Percentiles rank a stretch among this genome's conserved stretches.
Conservation (phyloP, 92 coral and sea anemone genomes). For the Umimayanthus chanpuru region DNA sequence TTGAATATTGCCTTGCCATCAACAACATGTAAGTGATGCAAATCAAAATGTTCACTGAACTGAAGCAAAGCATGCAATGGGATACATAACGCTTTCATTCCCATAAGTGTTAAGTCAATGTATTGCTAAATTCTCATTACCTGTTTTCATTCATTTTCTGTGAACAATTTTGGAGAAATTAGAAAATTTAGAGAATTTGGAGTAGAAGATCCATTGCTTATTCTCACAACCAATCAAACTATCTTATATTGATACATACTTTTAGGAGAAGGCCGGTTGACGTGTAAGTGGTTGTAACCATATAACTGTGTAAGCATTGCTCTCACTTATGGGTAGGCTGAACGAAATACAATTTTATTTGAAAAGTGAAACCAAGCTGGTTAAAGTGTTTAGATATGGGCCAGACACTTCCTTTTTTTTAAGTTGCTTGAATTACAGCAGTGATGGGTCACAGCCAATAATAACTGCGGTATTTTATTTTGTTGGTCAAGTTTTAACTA, state of each 20-base stretch:
- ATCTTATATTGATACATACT: too few relatives aligned
- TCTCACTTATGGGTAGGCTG: neutral
- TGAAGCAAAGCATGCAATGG: neutral
- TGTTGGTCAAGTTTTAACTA: too few relatives aligned
- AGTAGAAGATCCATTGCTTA: too few relatives aligned
- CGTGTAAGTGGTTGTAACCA: neutral
- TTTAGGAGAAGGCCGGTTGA: too few relatives aligned
- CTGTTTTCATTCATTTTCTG: too few relatives aligned
- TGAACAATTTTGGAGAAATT: too few relatives aligned
- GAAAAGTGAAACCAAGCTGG: neutral
- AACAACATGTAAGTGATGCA: slow-evolving; percentile 75
- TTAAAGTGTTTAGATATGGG: neutral
- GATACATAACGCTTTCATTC: too few relatives aligned
- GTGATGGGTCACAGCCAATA: neutral
- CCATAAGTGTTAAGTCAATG: too few relatives aligned
- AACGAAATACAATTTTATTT: neutral
- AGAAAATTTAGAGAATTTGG: too few relatives aligned
- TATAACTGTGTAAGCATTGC: neutral
- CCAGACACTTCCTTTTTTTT: neutral
- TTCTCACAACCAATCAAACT: too few relatives aligned
- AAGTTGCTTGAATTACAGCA: neutral
- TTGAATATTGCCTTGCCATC: slow-evolving; percentile 88
- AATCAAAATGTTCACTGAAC: neutral
- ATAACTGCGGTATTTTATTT: neutral
- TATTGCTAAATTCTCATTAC: too few relatives aligned